Evolutionary conservation across 2,797 vertebrate species (phyloP), one percentile per base, ranked within the genome.

Genomic region (Xiphorhynchus erythropygius): DNA sequence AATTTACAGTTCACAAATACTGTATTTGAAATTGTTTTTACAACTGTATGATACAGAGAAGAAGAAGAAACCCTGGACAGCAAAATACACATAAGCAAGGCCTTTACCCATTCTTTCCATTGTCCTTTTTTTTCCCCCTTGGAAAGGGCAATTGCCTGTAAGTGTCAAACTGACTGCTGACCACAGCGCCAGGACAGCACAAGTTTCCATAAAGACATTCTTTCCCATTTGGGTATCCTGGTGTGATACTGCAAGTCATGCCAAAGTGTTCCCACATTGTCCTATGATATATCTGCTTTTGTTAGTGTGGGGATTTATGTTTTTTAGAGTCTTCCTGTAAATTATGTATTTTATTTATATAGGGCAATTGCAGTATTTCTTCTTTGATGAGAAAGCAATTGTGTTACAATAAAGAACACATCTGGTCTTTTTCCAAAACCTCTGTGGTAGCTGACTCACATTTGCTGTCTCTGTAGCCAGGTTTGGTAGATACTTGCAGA

Each of bases 391-490:
- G 24, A 46, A 87, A 90, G 10, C 41, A 63, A 18, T 24, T 62
- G 50, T 87, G n/a, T 57, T 78, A 12, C 46, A 64, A 37, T 62
- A 55, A 77, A 62, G 74, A 84, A 32, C 16, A 75, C 67, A 57
- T 59, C 39, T 85, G 78, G 42, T 95, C 13, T 59, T 71, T 65
- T 83, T 68, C 68, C 84, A 80, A 87, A 80, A 69, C 53, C 30
- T 79, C 75, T 62, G 30, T 74, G 90, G 69, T 85, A 23, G 35
- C 68, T 89, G 93, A 87, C 32, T 87, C 39, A 22, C 8, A 9
- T 11, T 22, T 64, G 8, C 70, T 60, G 0, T 83, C 62, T 62
- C 59, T 79, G 39, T 33, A 86, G 73, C 44, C 11, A 46, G 18
- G 17, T 56, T 65, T 73, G 60, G 63, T 62, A 21, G 62, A 14